Evolutionary conservation across 2,888 invertebrate species (phyloP).

Genomic region (Acrocyrtus sp.): DNA sequence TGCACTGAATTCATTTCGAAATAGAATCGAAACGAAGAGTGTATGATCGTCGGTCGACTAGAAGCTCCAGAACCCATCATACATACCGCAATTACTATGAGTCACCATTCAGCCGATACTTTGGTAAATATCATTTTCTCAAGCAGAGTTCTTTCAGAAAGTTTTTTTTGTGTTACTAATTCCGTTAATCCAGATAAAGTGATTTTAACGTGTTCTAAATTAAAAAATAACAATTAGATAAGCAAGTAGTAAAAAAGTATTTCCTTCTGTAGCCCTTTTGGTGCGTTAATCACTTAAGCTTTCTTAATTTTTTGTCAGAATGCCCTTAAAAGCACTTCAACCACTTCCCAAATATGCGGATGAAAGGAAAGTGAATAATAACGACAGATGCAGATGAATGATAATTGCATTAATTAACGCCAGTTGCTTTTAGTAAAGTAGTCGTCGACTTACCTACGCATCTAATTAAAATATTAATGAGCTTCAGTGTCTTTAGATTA

Average conservation of each 20-base stretch:
- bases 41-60: constrained; percentile 70
- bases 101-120: constrained; percentile 87
- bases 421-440: not conserved
- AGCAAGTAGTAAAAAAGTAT: too few species aligned
- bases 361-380: constrained; percentile 25
- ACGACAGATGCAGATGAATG: not conserved
- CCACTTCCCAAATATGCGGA: not conserved
- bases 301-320: constrained; percentile 25
- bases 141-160: too few species aligned
- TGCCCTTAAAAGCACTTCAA: too few species aligned
- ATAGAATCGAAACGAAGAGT: constrained; percentile 66
- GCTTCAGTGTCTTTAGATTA: constrained; percentile 12
- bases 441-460: not conserved
- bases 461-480: constrained; percentile 24
- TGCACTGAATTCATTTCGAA: constrained; percentile 31
- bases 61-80: constrained; percentile 63
- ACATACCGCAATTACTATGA: constrained; percentile 74
- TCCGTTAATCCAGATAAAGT: too few species aligned
- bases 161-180: too few species aligned
- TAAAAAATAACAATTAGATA: too few species aligned
- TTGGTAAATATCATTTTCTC: constrained; percentile 73
- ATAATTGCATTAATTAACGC: not conserved
- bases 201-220: too few species aligned
- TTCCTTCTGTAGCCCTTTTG: too few species aligned
- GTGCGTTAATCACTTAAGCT: too few species aligned